phyloP scores from a whole-genome alignment of 2,797 vertebrate genomes.

The Schizopygopsis pylzovi region DNA sequence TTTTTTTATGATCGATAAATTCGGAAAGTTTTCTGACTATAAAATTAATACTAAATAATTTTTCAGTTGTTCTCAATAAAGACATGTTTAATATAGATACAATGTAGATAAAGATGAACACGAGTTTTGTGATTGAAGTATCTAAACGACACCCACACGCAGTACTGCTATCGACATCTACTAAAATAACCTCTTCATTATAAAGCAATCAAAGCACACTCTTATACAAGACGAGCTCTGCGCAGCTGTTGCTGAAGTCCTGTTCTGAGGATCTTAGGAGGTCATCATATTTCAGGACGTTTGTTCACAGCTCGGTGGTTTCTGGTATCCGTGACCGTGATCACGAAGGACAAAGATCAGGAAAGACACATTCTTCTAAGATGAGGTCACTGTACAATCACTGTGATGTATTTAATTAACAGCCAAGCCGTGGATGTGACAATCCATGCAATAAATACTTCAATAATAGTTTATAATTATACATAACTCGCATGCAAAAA shows the following conservation, averaged over 20 bases:
- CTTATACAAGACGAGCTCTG: not conserved
- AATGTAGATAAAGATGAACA: not conserved
- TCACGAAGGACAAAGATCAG: slow-evolving; percentile 59
- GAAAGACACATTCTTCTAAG: slow-evolving; percentile 64
- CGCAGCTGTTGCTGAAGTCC: slow-evolving; percentile 7
- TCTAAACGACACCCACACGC: slow-evolving; percentile 17
- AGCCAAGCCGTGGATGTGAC: not conserved
- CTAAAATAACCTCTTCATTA: slow-evolving; percentile 16
- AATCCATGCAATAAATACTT: not conserved
- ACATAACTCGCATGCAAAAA: too few species aligned
- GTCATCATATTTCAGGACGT: slow-evolving; percentile 34
- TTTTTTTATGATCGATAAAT: too few species aligned
- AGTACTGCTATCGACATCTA: not conserved
- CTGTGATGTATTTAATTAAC: slow-evolving; percentile 29
- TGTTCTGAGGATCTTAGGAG: not conserved
- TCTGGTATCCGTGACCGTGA: slow-evolving; percentile 22
- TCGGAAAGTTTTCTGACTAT: too few species aligned
- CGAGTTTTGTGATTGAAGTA: slow-evolving; percentile 23
- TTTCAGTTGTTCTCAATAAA: too few species aligned
- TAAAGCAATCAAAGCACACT: not conserved
- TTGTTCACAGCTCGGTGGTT: slow-evolving; percentile 18
- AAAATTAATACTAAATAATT: too few species aligned
- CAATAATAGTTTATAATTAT: too few species aligned
- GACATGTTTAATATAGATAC: not conserved
- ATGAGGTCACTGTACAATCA: slow-evolving; percentile 64